Percentiles rank a stretch among this genome's conserved stretches.
These are phyloP conservation scores for Clarias batrachus DNA, from an alignment of 2,113 vertebrate species.

Conservation along the genomic window DNA sequence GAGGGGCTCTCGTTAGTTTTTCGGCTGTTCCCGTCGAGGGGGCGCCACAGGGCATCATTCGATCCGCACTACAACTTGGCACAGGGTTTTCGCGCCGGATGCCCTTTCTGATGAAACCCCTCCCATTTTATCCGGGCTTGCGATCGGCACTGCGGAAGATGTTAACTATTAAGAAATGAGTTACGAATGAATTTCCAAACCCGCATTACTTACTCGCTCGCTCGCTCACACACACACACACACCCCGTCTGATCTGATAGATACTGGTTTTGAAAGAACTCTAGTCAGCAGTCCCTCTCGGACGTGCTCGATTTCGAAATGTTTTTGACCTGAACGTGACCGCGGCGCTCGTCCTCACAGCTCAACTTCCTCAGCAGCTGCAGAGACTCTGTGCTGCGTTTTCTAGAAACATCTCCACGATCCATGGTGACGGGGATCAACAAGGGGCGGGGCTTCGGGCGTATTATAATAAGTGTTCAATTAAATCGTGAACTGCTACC, in stretches of 20 bases:
- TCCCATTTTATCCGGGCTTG: no score
- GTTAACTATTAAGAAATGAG: no score
- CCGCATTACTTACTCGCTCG: no score
- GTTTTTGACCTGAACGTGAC: background rate
- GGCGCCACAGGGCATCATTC: no score
- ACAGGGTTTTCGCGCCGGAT: no score
- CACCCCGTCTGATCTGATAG: no score
- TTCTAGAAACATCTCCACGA: background rate
- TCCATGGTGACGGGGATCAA: background rate
- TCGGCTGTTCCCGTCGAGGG: no score
- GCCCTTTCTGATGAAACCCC: no score
- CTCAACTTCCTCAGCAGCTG: background rate
- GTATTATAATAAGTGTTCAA: background rate
- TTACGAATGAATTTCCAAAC: no score
- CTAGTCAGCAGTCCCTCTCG: background rate
- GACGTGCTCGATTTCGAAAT: background rate
- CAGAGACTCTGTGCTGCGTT: background rate
- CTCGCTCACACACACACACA: no score
- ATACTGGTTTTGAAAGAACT: background rate
- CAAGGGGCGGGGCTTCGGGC: background rate
- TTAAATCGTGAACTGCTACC: background rate
- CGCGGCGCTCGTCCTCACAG: background rate
- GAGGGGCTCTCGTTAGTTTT: background rate
- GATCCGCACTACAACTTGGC: no score
- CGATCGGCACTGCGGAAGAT: background rate